phyloP scores from a whole-genome alignment of 2,113 vertebrate species.

The Sporophila hypoxantha region DNA sequence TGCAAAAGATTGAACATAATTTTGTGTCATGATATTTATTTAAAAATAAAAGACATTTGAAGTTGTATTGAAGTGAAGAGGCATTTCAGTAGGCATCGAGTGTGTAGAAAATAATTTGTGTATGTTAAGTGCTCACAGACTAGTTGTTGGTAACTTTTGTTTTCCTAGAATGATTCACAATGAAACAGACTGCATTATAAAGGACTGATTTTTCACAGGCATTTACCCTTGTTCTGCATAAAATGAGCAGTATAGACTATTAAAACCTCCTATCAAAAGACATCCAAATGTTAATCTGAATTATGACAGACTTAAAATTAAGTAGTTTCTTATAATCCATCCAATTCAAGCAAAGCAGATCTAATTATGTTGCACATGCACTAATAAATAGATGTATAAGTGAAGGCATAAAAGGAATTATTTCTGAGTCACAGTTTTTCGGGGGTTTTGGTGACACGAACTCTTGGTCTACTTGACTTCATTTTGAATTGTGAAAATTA shows the following conservation, averaged over 20 bases:
- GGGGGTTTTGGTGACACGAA: accelerated
- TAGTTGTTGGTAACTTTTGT: background rate
- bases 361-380: background rate
- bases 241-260: background rate
- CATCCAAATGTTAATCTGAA: background rate
- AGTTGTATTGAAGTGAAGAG: background rate
- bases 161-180: background rate
- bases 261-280: background rate
- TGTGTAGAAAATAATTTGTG: background rate
- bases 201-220: background rate
- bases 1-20: background rate
- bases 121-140: background rate
- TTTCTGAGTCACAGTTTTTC: background rate
- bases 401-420: background rate
- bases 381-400: background rate
- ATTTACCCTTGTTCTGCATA: background rate
- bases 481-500: background rate
- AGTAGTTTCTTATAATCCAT: background rate
- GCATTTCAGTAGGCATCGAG: background rate
- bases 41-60: background rate
- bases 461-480: background rate
- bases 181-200: background rate
- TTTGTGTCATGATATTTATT: background rate
- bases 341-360: background rate
- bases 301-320: background rate